Evolutionary conservation across 2,797 vertebrate species (phyloP), one percentile per base, ranked within the genome.

Genomic region (Lutjanus argentimaculatus): DNA sequence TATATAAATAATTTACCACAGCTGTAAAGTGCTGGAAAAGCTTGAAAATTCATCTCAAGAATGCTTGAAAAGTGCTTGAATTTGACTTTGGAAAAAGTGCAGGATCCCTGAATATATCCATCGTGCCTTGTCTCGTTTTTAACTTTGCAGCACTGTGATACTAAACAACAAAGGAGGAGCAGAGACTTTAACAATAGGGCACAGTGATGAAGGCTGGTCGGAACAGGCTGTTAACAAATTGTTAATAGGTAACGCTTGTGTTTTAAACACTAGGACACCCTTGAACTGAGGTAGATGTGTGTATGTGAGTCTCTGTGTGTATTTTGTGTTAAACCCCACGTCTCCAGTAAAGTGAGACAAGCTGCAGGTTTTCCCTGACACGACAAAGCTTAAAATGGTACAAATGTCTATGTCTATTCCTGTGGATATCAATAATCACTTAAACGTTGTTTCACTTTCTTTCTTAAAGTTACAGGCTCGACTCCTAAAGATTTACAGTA

Each of bases 221-320:
- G 79, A 79, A 68, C 66, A 84, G 57, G 59, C 67, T 79, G 67
- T 84, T 88, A 71, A 85, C 74, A 84, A 88, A 85, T 67, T 77
- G 67, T 82, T 89, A 76, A 84, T 63, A 74, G 59, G 55, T 67
- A 36, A 16, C 52, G 51, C 56, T 51, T 80, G 65, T 62, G 62
- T 79, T 89, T 89, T 75, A 83, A 89, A 85, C 70, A 72, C 67
- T 64, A 42, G 56, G 64, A 87, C 65, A 69, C 73, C 75, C 30
- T 70, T 72, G 63, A 84, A 79, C 62, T 77, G 48, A 73, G 53
- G 15, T 40, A 30, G n/a, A 51, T 46, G 30, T 61, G 46, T 49
- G 30, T 49, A 40, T 67, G 14, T 15, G 73, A 67, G 45, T 68
- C 13, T 69, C 2, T 57, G 51, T 69, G 58, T 79, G 68, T 30